These are phyloP conservation scores for Cheilinus undulatus DNA, from an alignment of 2,113 vertebrate species.

Conservation along the genomic window DNA sequence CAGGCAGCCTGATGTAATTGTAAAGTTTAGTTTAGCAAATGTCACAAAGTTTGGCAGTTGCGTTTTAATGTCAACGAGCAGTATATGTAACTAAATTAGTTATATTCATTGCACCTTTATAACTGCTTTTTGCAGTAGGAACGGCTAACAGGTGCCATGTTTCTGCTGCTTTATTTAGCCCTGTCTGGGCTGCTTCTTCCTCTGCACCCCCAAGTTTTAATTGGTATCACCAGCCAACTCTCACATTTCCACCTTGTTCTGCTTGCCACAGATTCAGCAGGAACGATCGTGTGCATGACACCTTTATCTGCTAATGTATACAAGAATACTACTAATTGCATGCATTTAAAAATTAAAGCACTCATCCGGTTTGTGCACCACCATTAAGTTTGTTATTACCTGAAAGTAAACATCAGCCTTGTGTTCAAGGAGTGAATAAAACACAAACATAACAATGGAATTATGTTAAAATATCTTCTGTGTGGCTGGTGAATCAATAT, in stretches of 20 bases:
- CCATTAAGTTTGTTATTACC: not conserved
- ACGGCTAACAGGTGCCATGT: constrained; percentile 51
- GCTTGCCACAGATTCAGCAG: not conserved
- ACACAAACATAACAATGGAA: too few relatives aligned
- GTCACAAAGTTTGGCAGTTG: not conserved
- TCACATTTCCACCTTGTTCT: constrained; percentile 2
- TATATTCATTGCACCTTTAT: too few relatives aligned
- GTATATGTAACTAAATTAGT: not conserved
- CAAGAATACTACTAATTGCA: not conserved
- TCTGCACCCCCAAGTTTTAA: not conserved
- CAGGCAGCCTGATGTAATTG: not conserved
- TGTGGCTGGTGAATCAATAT: too few relatives aligned
- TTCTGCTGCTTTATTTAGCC: constrained; percentile 65
- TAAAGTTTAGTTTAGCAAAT: not conserved
- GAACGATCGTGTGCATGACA: not conserved
- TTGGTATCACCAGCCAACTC: constrained; percentile 7
- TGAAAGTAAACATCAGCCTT: not conserved
- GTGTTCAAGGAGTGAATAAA: too few relatives aligned
- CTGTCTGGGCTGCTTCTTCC: not conserved
- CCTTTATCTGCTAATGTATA: not conserved
- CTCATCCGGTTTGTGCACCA: not conserved
- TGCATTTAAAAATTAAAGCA: not conserved
- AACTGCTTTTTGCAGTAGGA: not conserved
- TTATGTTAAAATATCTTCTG: too few relatives aligned
- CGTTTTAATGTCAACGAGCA: not conserved